phyloP scores from a whole-genome alignment of 2,888 invertebrate species.

The Xiphydria camelus region DNA sequence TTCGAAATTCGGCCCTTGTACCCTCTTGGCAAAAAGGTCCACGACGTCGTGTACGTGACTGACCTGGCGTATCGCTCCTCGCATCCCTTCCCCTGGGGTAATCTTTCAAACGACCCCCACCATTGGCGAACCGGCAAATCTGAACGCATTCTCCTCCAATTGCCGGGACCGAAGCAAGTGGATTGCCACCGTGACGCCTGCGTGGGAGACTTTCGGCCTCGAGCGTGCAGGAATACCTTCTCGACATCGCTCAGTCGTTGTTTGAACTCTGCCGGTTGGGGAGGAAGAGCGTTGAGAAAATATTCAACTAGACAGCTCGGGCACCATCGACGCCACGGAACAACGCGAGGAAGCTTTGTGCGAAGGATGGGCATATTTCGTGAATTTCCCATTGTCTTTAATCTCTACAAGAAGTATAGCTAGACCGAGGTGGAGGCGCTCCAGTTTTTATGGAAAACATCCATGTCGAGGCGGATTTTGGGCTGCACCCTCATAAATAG shows the following conservation, averaged over 20 bases:
- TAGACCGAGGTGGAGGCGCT: slow-evolving; percentile 18
- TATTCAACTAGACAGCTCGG: no score
- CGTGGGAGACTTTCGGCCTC: background rate
- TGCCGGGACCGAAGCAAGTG: no score
- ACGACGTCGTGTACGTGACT: slow-evolving; percentile 4
- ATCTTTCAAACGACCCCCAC: no score
- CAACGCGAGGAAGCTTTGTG: background rate
- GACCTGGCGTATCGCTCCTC: no score
- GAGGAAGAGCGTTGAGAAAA: no score
- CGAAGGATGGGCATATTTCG: slow-evolving; percentile 46
- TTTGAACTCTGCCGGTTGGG: slow-evolving; percentile 11
- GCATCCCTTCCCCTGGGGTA: no score
- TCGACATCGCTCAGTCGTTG: slow-evolving; percentile 8
- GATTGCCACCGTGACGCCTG: no score
- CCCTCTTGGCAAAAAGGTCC: no score
- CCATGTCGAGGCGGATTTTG: background rate
- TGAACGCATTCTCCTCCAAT: no score
- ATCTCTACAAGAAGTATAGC: slow-evolving; percentile 45
- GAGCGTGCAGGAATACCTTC: background rate
- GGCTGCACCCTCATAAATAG: slow-evolving; percentile 11
- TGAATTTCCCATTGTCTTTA: slow-evolving; percentile 45
- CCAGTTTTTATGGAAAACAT: slow-evolving; percentile 16
- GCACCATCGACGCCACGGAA: no score
- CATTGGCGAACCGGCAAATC: no score
- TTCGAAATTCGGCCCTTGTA: no score